A percentile compares a stretch with the other conserved stretches of the same genome.
Evolutionary conservation across 2,113 vertebrate species (phyloP).

Genomic region (Apus apus): DNA sequence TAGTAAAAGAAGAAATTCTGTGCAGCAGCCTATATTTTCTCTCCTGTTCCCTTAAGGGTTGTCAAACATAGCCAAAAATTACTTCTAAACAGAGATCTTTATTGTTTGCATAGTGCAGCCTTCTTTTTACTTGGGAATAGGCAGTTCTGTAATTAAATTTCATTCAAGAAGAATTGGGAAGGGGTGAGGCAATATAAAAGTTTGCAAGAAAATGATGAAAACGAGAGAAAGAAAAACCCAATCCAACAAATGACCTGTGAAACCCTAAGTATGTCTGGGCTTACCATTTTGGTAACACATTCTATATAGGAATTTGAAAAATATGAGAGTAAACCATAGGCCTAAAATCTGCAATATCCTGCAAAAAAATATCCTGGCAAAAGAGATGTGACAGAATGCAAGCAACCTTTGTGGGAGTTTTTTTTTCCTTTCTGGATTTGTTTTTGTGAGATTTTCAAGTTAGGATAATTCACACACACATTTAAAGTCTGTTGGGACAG

Average conservation of each 20-base stretch:
- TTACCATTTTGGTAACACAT: neutral
- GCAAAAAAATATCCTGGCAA: neutral
- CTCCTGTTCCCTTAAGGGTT: neutral
- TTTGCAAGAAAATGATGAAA: neutral
- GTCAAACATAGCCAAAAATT: neutral
- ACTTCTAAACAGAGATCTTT: conserved; percentile 5
- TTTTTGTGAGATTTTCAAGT: conserved; percentile 5
- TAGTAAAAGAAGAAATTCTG: conserved; percentile 25
- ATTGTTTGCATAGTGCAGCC: neutral
- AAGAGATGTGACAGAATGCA: conserved; percentile 1
- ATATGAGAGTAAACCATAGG: neutral
- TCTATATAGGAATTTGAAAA: neutral
- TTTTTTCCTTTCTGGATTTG: neutral
- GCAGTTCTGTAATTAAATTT: conserved; percentile 17
- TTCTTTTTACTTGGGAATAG: conserved; percentile 7
- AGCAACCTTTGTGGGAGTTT: neutral
- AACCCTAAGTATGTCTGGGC: neutral
- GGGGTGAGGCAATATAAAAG: neutral
- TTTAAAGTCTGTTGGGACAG: neutral
- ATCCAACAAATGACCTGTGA: neutral
- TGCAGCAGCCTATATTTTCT: neutral
- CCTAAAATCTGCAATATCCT: neutral
- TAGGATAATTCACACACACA: neutral
- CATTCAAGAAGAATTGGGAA: neutral
- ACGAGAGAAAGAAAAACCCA: neutral